Base-by-base conservation (phyloP, 2,888 invertebrate species). In the Dynastes grantii region DNA sequence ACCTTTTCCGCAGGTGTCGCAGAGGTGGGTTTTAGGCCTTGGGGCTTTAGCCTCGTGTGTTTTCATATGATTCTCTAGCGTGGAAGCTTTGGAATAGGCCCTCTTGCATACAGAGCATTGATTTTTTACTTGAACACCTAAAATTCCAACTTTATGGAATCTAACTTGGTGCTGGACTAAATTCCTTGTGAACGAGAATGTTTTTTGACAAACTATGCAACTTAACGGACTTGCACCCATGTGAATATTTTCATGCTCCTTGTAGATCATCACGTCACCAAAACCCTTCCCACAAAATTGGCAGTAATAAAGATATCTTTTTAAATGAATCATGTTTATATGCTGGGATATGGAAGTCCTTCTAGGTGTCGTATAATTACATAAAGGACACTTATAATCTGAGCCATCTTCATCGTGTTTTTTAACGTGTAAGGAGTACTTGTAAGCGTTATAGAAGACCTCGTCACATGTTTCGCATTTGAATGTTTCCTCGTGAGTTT, bases 241-340 rank as follows among this genome's bases (percentile, higher is more conserved):
- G 79, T 91, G 91, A 70, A 85, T 83, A 45, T 86, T 84, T 51
- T 88, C 85, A 79, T 91, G 91, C 22, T 89, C 86, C 63, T 88
- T 85, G 45, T 90, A 85, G 63, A 90, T 89, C 5, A 89, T 87
- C n/a, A 86, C 86, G 16, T 87, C 87, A 1, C 90, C 88, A 82
- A 88, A 91, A 2, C 88, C 89, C 82, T 90, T 90, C 0, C 90
- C 91, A 78, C 91, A 91, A 1, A 86, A 86, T 45, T 88, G 85
- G 77, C 91, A 91, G 6, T 90, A 87, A 78, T 86, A 89, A 68
- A 88, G 88, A 80, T 88, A 89, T 73, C 89, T 87, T 84, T 90
- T 90, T 76, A 87, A 85, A 81, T 91, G 91, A 87, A 90, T 90
- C 58, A 90, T 89, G 89, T 89, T 92, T 89, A 90, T 92, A 90